These are phyloP conservation scores for Colaptes auratus DNA, from an alignment of 2,113 vertebrate genomes.

Conservation along the genomic window DNA sequence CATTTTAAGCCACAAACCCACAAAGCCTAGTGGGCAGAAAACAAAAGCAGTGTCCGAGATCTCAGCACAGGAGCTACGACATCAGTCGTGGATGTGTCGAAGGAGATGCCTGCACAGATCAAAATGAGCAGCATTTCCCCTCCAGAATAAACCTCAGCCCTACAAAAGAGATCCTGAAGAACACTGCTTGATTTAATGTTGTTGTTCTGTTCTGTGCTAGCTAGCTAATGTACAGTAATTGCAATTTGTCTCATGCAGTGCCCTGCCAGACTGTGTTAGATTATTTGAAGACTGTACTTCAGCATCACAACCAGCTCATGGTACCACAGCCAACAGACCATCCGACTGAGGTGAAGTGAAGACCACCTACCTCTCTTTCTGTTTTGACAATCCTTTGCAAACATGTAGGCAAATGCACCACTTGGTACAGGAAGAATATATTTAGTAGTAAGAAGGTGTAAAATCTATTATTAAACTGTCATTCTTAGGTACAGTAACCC, in stretches of 20 bases:
- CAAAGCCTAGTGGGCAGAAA: conserved; percentile 21
- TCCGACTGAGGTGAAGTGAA: conserved; percentile 86
- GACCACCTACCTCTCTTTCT: background rate
- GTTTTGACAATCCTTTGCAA: background rate
- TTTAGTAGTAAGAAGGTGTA: background rate
- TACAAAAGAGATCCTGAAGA: conserved; percentile 34
- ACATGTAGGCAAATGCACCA: background rate
- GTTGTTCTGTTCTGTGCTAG: background rate
- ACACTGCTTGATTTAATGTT: conserved; percentile 13
- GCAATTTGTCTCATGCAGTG: conserved; percentile 77
- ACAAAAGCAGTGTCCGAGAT: conserved; percentile 16
- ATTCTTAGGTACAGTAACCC: background rate
- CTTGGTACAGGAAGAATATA: background rate
- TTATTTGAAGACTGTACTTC: conserved; percentile 94
- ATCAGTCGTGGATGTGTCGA: conserved; percentile 15
- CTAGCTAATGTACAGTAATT: background rate
- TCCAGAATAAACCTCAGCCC: conserved; percentile 4
- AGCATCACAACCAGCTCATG: conserved; percentile 93
- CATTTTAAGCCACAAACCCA: conserved; percentile 28
- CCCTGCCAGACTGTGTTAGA: conserved; percentile 96
- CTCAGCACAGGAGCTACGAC: background rate
- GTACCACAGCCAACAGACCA: conserved; percentile 88
- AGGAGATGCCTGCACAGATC: conserved; percentile 52
- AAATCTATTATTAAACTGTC: background rate
- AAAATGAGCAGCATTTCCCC: conserved; percentile 44